Percentiles rank a stretch among this genome's conserved stretches.
Evolutionary conservation across 2,888 invertebrate species (phyloP).

Genomic region (Flexamia atlantica): DNA sequence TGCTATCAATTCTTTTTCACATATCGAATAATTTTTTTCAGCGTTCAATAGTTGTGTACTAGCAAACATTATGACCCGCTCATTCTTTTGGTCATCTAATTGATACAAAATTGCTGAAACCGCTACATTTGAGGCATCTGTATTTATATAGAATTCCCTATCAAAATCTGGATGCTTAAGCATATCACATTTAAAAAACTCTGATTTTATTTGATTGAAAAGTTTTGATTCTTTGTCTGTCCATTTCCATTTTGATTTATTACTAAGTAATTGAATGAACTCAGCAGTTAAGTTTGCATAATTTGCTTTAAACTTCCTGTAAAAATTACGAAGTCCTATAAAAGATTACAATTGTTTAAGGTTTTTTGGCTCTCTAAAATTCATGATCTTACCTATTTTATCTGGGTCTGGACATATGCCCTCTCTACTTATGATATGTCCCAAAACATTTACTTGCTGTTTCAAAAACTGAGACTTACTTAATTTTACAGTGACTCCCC

Average conservation of each 20-base stretch:
- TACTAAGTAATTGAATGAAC: neutral
- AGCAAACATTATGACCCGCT: neutral
- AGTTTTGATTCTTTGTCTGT: neutral
- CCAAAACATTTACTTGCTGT: neutral
- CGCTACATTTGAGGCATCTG: neutral
- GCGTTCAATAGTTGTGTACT: neutral
- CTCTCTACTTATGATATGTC: neutral
- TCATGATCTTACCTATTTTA: neutral
- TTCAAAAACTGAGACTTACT: neutral
- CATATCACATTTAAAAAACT: neutral
- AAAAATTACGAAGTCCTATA: neutral
- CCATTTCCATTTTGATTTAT: conserved; percentile 2
- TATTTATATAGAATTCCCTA: neutral
- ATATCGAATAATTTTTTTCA: too few relatives aligned
- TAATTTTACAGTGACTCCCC: neutral
- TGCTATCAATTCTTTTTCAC: too few relatives aligned
- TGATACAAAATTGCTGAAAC: conserved; percentile 10
- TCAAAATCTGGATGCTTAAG: conserved; percentile 7
- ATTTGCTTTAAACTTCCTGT: neutral
- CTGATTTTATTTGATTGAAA: neutral
- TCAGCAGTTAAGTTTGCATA: neutral
- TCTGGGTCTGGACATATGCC: neutral
- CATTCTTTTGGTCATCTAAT: neutral
- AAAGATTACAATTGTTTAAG: neutral
- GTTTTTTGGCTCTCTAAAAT: neutral